phyloP scores from a whole-genome alignment of 1,140 invertebrate genomes.

The Cydia amplana region DNA sequence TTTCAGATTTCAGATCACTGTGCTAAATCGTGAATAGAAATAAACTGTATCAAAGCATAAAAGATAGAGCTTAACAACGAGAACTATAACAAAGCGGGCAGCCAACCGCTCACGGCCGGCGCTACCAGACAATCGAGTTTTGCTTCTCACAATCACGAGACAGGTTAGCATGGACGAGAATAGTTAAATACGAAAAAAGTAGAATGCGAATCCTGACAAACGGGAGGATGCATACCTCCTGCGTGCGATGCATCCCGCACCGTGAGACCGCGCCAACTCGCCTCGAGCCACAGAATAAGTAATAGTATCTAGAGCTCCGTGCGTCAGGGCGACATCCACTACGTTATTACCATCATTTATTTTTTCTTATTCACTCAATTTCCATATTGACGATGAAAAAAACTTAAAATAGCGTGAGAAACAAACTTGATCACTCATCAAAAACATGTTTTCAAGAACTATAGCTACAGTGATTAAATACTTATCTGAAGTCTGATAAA shows the following conservation, averaged over 20 bases:
- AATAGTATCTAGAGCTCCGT: no score
- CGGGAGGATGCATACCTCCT: slow-evolving; percentile 49
- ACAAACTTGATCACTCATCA: not conserved
- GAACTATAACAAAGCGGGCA: slow-evolving; percentile 41
- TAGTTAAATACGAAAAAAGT: slow-evolving; percentile 55
- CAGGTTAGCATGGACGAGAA: slow-evolving; percentile 46
- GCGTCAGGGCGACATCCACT: slow-evolving; percentile 38
- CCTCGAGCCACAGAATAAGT: no score
- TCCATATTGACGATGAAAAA: slow-evolving; percentile 19
- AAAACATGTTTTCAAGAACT: slow-evolving; percentile 14
- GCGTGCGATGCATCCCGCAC: slow-evolving; percentile 45
- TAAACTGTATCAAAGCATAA: slow-evolving; percentile 44
- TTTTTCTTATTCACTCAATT: slow-evolving; percentile 29
- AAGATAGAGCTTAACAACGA: slow-evolving; percentile 39
- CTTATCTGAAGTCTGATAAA: slow-evolving; percentile 21
- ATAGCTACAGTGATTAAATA: slow-evolving; percentile 10
- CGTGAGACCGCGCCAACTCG: slow-evolving; percentile 50
- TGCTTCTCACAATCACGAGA: slow-evolving; percentile 65
- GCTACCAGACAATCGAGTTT: slow-evolving; percentile 44
- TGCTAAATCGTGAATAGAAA: slow-evolving; percentile 35
- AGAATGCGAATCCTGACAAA: slow-evolving; percentile 60
- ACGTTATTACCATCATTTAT: slow-evolving; percentile 35
- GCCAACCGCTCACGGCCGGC: slow-evolving; percentile 36
- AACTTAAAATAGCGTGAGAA: slow-evolving; percentile 18
- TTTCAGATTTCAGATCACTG: no score